phyloP scores from a whole-genome alignment of 1,140 invertebrate genomes.

The Bombus terrestris region DNA sequence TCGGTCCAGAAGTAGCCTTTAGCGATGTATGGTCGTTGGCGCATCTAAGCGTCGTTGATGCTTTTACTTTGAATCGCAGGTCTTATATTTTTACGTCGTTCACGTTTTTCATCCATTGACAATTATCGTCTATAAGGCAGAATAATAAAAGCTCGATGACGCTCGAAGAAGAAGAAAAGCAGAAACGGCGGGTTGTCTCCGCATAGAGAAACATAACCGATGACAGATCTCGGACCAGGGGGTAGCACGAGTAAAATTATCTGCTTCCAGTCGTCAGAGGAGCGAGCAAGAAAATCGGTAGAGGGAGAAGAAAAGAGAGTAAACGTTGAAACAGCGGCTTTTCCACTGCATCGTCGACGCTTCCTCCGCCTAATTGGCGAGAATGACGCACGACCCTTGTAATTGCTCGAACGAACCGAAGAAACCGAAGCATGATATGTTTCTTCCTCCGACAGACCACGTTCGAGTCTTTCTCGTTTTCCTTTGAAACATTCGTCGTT shows the following conservation, averaged over 20 bases:
- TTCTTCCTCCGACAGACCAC: slow-evolving; percentile 40
- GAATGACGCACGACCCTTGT: slow-evolving; percentile 77
- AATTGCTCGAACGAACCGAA: slow-evolving; percentile 76
- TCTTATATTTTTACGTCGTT: not conserved
- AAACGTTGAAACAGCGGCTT: slow-evolving; percentile 40
- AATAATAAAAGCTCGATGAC: not conserved
- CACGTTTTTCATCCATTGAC: not conserved
- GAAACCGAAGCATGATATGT: slow-evolving; percentile 56
- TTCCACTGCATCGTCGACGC: slow-evolving; percentile 42
- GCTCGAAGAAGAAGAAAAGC: not conserved
- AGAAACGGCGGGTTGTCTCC: not conserved
- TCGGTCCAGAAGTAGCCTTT: not conserved
- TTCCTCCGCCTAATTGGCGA: slow-evolving; percentile 77
- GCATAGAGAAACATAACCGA: slow-evolving; percentile 52
- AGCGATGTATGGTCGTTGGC: too few relatives aligned
- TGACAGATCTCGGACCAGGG: slow-evolving; percentile 63
- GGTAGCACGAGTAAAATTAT: slow-evolving; percentile 72
- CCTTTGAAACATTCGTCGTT: slow-evolving; percentile 28
- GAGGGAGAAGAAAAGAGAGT: slow-evolving; percentile 33
- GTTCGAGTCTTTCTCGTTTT: slow-evolving; percentile 44
- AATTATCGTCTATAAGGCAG: not conserved
- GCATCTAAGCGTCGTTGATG: too few relatives aligned
- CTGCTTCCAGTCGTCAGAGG: slow-evolving; percentile 50
- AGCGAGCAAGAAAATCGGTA: slow-evolving; percentile 35
- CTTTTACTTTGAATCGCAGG: not conserved